Conservation (phyloP, 2,888 invertebrate genomes). For the Ptychoptera albimana region DNA sequence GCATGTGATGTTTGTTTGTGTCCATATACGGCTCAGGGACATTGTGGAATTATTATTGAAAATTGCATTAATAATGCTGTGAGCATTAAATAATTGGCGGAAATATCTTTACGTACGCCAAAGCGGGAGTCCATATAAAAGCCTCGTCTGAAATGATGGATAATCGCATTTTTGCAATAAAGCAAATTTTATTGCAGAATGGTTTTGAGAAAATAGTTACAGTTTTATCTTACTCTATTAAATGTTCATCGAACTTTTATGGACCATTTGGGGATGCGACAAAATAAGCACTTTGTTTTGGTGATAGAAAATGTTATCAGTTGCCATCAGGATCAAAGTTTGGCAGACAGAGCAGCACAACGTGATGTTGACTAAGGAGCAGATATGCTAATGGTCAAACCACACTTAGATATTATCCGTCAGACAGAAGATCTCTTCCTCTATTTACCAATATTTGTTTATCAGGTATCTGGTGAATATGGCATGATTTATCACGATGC, state of each 20-base stretch:
- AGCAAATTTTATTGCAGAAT: conserved; percentile 45
- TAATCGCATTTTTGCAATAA: conserved; percentile 79
- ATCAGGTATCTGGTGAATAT: conserved; percentile 96
- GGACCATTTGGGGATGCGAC: conserved; percentile 95
- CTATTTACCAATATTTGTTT: conserved; percentile 79
- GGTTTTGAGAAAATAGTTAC: conserved; percentile 60
- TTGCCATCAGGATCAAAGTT: conserved; percentile 71
- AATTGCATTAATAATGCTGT: conserved; percentile 64
- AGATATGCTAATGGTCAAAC: conserved; percentile 95
- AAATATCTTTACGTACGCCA: conserved; percentile 74
- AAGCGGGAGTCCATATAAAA: conserved; percentile 74
- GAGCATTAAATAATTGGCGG: conserved; percentile 68
- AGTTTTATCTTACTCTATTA: conserved; percentile 83
- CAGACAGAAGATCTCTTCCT: conserved; percentile 74
- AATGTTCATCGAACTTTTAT: conserved; percentile 90
- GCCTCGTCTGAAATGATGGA: conserved; percentile 96
- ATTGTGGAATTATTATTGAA: conserved; percentile 68
- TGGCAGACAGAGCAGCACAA: conserved; percentile 67
- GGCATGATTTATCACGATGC: conserved; percentile 79
- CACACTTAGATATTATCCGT: conserved; percentile 81
- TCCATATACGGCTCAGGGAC: conserved; percentile 84
- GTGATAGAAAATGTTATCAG: conserved; percentile 84
- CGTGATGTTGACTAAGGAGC: conserved; percentile 89
- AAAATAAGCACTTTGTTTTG: conserved; percentile 77
- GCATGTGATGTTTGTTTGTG: conserved; percentile 94